phyloP scores from a whole-genome alignment of 2,888 invertebrate species.

The Scaptomyza tumidula region DNA sequence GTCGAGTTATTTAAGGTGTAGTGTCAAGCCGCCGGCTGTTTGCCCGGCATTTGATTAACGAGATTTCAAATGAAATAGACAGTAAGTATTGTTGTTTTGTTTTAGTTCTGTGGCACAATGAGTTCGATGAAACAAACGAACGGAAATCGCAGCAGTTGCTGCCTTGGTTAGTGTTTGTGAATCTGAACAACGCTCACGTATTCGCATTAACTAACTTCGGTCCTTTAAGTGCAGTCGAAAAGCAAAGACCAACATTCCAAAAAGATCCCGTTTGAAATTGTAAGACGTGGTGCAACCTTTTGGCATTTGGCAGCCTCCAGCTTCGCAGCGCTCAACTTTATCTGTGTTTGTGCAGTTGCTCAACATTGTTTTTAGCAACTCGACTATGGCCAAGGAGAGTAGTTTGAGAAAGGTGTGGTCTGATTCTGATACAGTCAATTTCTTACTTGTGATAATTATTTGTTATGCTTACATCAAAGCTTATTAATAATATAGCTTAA shows the following conservation, averaged over 20 bases:
- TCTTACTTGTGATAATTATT: slow-evolving; percentile 37
- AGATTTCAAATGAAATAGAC: slow-evolving; percentile 49
- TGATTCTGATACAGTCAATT: slow-evolving; percentile 22
- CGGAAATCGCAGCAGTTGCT: slow-evolving; percentile 19
- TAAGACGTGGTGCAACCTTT: slow-evolving; percentile 12
- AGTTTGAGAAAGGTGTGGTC: neutral
- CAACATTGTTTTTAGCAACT: slow-evolving; percentile 23
- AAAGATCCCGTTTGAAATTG: slow-evolving; percentile 9
- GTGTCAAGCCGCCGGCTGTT: slow-evolving; percentile 21
- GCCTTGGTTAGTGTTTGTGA: slow-evolving; percentile 18
- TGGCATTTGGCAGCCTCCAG: slow-evolving; percentile 3
- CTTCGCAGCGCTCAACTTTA: slow-evolving; percentile 39
- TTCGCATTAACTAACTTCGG: slow-evolving; percentile 74
- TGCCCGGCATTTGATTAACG: slow-evolving; percentile 55
- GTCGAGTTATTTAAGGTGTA: slow-evolving; percentile 64
- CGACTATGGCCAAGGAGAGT: neutral
- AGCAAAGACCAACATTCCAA: slow-evolving; percentile 52
- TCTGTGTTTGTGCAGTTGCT: slow-evolving; percentile 61
- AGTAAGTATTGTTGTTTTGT: slow-evolving; percentile 11
- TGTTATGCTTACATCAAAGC: slow-evolving; percentile 20
- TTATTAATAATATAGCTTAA: neutral
- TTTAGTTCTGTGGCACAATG: slow-evolving; percentile 16
- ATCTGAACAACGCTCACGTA: slow-evolving; percentile 69
- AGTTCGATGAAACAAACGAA: slow-evolving; percentile 9
- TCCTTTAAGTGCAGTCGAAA: slow-evolving; percentile 72